phyloP scores from a whole-genome alignment of 2,888 invertebrate genomes.

The Plutella xylostella region DNA sequence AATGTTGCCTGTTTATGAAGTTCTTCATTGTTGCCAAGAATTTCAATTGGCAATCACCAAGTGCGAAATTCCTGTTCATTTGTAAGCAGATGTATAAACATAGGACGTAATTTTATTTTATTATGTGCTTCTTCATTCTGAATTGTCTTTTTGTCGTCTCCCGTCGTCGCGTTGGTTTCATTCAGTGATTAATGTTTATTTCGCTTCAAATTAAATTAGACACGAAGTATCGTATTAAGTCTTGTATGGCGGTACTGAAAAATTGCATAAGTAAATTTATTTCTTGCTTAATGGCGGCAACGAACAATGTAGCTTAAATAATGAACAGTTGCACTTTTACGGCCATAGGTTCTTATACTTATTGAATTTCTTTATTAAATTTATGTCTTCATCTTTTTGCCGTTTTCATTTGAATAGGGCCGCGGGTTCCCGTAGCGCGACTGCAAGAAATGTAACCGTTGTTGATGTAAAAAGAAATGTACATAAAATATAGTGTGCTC shows the following conservation, averaged over 20 bases:
- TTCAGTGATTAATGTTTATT: conserved; percentile 1
- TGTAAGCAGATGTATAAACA: conserved; percentile 1
- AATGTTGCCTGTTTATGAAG: conserved; percentile 5
- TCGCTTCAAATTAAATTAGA: conserved; percentile 1
- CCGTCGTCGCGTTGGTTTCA: neutral
- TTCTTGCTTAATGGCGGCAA: neutral
- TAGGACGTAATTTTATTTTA: conserved; percentile 6
- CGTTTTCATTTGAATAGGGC: neutral
- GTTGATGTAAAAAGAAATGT: no score
- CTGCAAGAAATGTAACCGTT: no score
- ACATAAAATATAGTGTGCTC: no score
- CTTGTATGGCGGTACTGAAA: neutral
- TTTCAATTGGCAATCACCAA: conserved; percentile 21
- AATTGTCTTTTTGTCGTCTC: conserved; percentile 1
- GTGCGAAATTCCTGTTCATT: conserved; percentile 23
- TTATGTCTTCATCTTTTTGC: conserved; percentile 3
- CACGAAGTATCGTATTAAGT: conserved; percentile 2
- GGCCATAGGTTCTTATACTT: neutral
- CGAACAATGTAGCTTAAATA: neutral
- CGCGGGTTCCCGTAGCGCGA: no score
- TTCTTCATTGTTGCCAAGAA: conserved; percentile 22
- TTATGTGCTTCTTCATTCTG: conserved; percentile 1
- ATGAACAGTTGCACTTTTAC: neutral
- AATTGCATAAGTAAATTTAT: neutral
- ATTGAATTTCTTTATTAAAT: conserved; percentile 1